A percentile compares a stretch with the other conserved stretches of the same genome.
Evolutionary conservation across 2,888 invertebrate species (phyloP).

Genomic region (Hypomecis punctinalis): DNA sequence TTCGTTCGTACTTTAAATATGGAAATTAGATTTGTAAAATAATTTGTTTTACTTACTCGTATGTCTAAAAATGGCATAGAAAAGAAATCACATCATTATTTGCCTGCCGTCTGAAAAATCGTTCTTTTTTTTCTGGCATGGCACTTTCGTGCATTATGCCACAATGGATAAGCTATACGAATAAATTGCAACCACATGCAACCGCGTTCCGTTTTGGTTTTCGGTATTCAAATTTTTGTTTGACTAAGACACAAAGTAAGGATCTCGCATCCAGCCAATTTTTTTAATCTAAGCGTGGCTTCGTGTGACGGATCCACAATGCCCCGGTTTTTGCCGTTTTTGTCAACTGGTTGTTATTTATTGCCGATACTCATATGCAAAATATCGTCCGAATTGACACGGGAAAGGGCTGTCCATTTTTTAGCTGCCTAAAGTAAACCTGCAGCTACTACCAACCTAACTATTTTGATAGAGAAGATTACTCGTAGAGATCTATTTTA

Average conservation of each 20-base stretch:
- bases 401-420: slow-evolving; percentile 57
- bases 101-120: not conserved
- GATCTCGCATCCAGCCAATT: slow-evolving; percentile 4
- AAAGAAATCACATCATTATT: too few species aligned
- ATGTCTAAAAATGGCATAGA: too few species aligned
- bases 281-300: slow-evolving; percentile 36
- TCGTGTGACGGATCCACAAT: slow-evolving; percentile 61
- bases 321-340: slow-evolving; percentile 59
- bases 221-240: slow-evolving; percentile 19
- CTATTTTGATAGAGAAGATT: not conserved
- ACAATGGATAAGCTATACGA: too few species aligned
- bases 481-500: not conserved
- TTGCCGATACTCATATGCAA: slow-evolving; percentile 69
- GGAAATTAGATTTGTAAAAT: too few species aligned
- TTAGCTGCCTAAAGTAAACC: not conserved
- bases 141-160: not conserved
- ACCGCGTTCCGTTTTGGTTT: not conserved
- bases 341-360: slow-evolving; percentile 67
- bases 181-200: not conserved
- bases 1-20: not conserved
- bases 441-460: not conserved
- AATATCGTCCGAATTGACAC: slow-evolving; percentile 67
- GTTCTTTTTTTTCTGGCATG: not conserved
- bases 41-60: too few species aligned
- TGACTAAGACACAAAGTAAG: slow-evolving; percentile 14